Base-by-base conservation (phyloP, 2,113 vertebrate species). In the Sturnira hondurensis region DNA sequence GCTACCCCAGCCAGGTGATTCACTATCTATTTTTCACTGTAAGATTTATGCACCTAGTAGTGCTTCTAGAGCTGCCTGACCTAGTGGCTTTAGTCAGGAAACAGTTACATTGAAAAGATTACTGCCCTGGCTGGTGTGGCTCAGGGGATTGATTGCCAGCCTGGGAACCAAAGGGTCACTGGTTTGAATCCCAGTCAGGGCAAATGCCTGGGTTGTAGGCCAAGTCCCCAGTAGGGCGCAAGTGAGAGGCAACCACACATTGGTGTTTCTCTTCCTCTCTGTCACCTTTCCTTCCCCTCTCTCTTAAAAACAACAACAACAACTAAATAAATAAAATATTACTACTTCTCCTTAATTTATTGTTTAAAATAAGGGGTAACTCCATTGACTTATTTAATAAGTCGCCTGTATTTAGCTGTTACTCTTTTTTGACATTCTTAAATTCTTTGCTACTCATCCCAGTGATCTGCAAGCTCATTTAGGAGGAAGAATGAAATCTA, bases 401-500 rank as follows among this genome's bases (percentile, higher is more conserved):
- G 16, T 43, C 77, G 33, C 7, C 65, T 84, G 17, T 77, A 20
- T 88, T 81, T 85, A 65, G 7, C n/a, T 85, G 4, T 76, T 81
- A 38, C 41, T 93, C 41, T 86, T 93, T 58, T 85, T 81, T n/a
- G 12, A 15, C 15, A 78, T 78, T 47, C 33, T 92, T 68, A 84
- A 63, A 80, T 61, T 89, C 43, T 88, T 94, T 92, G 68, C 11
- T 80, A 41, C 19, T 95, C 31, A 74, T 80, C 17, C 73, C 1
- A 5, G n/a, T 82, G 65, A 93, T 74, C n/a, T 89, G 19, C 7
- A 89, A 14, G 20, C 1, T 74, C 33, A 52, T 63, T 86, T 68
- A 63, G 56, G 38, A 95, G 24, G 65, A 89, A 96, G n/a, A 97
- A 56, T 45, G 33, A 86, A 94, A 76, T 78, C 82, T 45, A 24